Evolutionary conservation across 92 coral and sea anemone genomes (phyloP), one percentile per base, ranked within the genome.

Genomic region (Plumapathes pennacea): DNA sequence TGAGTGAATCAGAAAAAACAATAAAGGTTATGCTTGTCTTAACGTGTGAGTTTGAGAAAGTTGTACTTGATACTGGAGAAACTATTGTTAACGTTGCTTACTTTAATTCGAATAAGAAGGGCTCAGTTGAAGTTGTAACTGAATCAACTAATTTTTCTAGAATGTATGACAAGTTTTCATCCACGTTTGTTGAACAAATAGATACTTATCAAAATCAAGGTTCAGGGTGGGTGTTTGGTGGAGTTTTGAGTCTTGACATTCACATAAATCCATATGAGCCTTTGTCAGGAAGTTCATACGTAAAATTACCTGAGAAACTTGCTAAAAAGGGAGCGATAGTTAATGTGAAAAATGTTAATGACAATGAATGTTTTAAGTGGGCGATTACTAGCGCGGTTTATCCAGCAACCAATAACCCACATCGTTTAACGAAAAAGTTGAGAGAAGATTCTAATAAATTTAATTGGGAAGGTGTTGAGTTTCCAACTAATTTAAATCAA

Each of bases 401-500:
- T n/a, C n/a, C n/a, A n/a, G n/a, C n/a, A n/a, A n/a, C n/a, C n/a
- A n/a, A n/a, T n/a, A n/a, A n/a, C n/a, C n/a, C n/a, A n/a, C n/a
- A n/a, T n/a, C n/a, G n/a, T n/a, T n/a, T n/a, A 64, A 25, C n/a
- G 13, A 2, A 15, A 62, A 21, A 28, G 50, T 46, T 17, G 50
- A 27, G 51, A 62, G 25, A 5, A 51, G 37, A 46, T 26, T 14
- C 57, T 0, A 17, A 41, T 18, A 60, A 40, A 7, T 34, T 60
- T 17, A 17, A 34, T 32, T 60, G 68, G 68, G 37, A 22, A n/a
- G 68, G 56, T 21, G 29, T 60, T 11, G 12, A 60, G n/a, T 60
- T 60, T 25, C 68, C 68, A 5, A 54, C 45, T 18, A 8, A 25
- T 22, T 1, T 60, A 4, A 34, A 60, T 14, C 14, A 60, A 53